phyloP scores from a whole-genome alignment of 2,888 invertebrate genomes.

The Acheta domesticus region DNA sequence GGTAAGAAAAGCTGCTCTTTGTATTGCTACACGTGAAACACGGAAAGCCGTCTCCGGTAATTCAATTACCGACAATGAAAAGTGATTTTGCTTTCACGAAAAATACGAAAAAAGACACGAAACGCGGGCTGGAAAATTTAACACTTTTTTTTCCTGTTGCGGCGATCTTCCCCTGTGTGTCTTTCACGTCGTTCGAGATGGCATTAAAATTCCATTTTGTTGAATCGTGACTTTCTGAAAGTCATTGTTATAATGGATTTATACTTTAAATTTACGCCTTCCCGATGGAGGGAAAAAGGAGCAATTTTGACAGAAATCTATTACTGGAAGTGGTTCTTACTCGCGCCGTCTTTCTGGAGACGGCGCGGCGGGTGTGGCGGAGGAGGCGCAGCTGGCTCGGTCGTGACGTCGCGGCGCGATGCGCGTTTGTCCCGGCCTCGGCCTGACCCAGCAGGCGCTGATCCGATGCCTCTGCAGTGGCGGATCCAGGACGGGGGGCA shows the following conservation, averaged over 20 bases:
- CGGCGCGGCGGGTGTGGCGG: neutral
- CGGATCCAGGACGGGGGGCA: too few species aligned
- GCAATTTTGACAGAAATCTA: constrained; percentile 18
- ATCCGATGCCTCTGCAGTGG: too few species aligned
- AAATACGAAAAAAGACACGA: neutral
- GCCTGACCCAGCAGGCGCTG: too few species aligned
- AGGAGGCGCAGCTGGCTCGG: too few species aligned
- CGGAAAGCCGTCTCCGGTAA: neutral
- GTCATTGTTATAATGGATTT: constrained; percentile 18
- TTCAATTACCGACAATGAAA: constrained; percentile 18
- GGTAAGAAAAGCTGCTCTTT: neutral
- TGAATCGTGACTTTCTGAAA: constrained; percentile 5
- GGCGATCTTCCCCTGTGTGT: neutral
- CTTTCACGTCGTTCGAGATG: constrained; percentile 6
- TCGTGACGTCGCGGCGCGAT: too few species aligned
- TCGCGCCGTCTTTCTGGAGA: neutral
- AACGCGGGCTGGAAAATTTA: neutral
- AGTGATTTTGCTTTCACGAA: constrained; percentile 18
- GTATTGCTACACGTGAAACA: neutral
- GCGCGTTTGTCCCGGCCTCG: too few species aligned
- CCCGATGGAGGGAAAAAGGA: neutral
- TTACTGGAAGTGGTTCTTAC: constrained; percentile 3
- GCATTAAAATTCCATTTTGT: constrained; percentile 11
- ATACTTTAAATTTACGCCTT: neutral
- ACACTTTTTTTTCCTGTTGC: neutral